Conservation (phyloP, 2,113 vertebrate species). For the Ammodytes dubius region DNA sequence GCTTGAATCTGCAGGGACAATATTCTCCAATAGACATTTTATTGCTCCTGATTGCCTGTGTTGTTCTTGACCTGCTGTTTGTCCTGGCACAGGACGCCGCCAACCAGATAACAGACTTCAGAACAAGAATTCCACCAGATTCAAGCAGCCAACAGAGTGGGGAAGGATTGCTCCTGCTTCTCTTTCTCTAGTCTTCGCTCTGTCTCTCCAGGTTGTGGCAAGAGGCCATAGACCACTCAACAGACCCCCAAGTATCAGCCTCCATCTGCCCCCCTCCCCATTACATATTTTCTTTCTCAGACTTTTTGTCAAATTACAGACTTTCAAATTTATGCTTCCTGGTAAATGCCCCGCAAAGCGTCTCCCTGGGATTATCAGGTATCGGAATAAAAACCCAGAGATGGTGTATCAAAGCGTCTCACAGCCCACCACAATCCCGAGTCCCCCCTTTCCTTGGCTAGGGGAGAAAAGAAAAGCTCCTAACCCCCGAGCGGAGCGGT, state of each 20-base stretch:
- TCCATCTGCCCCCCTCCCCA: constrained; percentile 26
- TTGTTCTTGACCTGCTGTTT: constrained; percentile 36
- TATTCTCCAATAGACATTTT: constrained; percentile 34
- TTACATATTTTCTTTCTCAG: constrained; percentile 53
- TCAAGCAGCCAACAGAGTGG: constrained; percentile 3
- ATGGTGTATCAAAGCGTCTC: constrained; percentile 72
- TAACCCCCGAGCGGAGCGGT: constrained; percentile 25
- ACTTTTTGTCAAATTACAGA: constrained; percentile 78
- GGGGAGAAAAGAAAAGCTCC: constrained; percentile 28
- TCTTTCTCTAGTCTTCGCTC: constrained; percentile 32
- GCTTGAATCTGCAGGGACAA: constrained; percentile 5
- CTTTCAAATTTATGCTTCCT: constrained; percentile 73
- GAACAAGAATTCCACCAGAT: constrained; percentile 24
- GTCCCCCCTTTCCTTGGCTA: constrained; percentile 19
- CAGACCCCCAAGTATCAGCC: constrained; percentile 59
- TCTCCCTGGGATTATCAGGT: constrained; percentile 80
- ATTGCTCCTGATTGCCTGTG: constrained; percentile 14
- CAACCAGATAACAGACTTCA: constrained; percentile 42
- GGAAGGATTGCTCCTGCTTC: constrained; percentile 28
- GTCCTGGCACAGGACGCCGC: background rate
- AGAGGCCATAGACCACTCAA: constrained; percentile 39
- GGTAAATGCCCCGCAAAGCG: constrained; percentile 66
- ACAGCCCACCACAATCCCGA: constrained; percentile 41
- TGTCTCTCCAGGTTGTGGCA: constrained; percentile 30
- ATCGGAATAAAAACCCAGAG: constrained; percentile 68